Evolutionary conservation across 2,797 vertebrate species (phyloP).

Genomic region (Acipenser oxyrinchus): DNA sequence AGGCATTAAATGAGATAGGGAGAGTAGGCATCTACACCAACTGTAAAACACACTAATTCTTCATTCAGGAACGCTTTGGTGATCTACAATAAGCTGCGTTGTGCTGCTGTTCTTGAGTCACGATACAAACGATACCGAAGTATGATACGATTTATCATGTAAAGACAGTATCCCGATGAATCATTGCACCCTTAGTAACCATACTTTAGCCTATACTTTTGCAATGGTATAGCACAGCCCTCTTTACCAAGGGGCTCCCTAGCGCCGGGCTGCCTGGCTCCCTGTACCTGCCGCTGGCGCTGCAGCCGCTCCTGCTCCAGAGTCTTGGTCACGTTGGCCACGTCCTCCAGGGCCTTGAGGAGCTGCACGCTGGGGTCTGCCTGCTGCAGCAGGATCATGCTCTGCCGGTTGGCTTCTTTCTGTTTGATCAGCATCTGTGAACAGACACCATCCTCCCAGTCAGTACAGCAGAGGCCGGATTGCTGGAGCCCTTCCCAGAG

Average conservation of each 20-base stretch:
- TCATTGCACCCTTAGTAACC: too few relatives aligned
- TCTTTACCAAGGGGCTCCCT: neutral
- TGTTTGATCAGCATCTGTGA: constrained; percentile 70
- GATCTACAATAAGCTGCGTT: too few relatives aligned
- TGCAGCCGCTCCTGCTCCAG: constrained; percentile 62
- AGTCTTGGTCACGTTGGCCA: constrained; percentile 52
- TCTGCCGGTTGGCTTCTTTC: constrained; percentile 69
- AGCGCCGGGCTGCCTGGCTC: neutral
- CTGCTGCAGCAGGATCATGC: constrained; percentile 63
- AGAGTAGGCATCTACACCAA: too few relatives aligned
- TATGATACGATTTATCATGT: too few relatives aligned
- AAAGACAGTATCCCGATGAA: too few relatives aligned
- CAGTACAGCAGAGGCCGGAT: neutral
- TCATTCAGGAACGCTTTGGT: too few relatives aligned
- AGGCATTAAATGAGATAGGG: too few relatives aligned
- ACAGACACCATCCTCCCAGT: neutral
- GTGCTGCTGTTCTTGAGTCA: too few relatives aligned
- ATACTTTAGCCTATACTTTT: too few relatives aligned
- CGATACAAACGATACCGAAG: too few relatives aligned
- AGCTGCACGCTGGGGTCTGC: constrained; percentile 62
- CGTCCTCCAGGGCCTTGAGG: constrained; percentile 63
- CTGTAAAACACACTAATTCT: too few relatives aligned
- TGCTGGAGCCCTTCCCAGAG: neutral
- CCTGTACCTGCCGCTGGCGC: constrained; percentile 54
- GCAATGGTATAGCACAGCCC: neutral